These are phyloP conservation scores for Etia nguti DNA, from an alignment of 2,113 vertebrate genomes.

Conservation along the genomic window DNA sequence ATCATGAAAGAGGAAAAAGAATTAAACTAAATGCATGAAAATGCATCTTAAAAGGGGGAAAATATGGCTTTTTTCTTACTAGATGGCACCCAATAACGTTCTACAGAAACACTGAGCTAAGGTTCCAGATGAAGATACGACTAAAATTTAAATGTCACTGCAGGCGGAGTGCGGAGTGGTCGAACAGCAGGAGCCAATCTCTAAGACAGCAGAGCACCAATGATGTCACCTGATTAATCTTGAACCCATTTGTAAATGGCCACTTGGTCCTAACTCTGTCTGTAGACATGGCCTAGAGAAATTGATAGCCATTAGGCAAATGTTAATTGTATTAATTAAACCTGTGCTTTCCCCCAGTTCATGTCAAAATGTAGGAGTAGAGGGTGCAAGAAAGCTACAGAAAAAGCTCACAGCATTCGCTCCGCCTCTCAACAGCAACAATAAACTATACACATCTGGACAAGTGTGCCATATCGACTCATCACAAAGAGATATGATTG, in stretches of 20 bases:
- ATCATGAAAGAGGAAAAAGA: neutral
- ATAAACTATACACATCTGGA: neutral
- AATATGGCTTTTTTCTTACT: neutral
- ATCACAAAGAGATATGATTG: neutral
- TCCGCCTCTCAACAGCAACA: neutral
- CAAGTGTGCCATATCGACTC: neutral
- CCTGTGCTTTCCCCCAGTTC: neutral
- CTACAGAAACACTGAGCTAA: neutral
- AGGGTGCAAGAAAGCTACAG: neutral
- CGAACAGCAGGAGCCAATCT: neutral
- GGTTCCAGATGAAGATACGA: neutral
- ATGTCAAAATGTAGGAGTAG: neutral
- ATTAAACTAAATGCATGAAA: neutral
- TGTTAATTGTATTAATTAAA: neutral
- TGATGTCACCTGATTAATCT: neutral
- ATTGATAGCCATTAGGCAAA: neutral
- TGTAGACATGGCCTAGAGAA: neutral
- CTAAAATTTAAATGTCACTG: neutral
- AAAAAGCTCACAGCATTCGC: neutral
- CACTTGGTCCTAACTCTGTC: neutral
- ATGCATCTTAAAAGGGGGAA: neutral
- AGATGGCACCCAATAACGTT: neutral
- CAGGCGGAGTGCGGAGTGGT: neutral
- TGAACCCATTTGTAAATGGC: neutral
- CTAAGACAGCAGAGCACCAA: neutral